Conservation (phyloP, 2,888 invertebrate species). For the Erannis defoliaria region DNA sequence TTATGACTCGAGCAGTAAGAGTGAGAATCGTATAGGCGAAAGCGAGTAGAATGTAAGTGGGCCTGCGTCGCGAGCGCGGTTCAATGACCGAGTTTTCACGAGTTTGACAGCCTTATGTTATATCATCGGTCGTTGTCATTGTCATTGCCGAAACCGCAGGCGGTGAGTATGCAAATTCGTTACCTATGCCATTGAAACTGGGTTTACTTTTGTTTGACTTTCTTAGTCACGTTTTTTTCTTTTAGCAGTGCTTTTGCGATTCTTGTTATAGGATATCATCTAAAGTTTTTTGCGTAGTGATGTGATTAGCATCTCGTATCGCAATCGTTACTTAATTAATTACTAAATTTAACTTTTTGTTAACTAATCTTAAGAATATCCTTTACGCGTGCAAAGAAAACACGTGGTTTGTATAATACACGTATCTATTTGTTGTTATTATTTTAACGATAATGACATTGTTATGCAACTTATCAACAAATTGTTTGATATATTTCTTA, state of each 20-base stretch:
- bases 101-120: slow-evolving; percentile 86
- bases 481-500: too few relatives aligned
- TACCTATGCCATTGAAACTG: slow-evolving; percentile 64
- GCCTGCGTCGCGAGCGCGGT: slow-evolving; percentile 70
- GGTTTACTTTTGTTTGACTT: slow-evolving; percentile 65
- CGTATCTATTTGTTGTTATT: too few relatives aligned
- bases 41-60: slow-evolving; percentile 63
- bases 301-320: slow-evolving; percentile 3
- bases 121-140: slow-evolving; percentile 85
- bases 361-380: too few relatives aligned
- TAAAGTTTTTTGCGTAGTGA: not conserved
- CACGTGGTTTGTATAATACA: too few relatives aligned
- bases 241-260: slow-evolving; percentile 48
- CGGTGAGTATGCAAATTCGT: slow-evolving; percentile 68
- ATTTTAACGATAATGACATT: too few relatives aligned
- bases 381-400: not conserved
- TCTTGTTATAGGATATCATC: slow-evolving; percentile 5
- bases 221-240: slow-evolving; percentile 47
- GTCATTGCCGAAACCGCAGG: slow-evolving; percentile 84
- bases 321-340: not conserved
- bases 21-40: slow-evolving; percentile 78
- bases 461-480: too few relatives aligned
- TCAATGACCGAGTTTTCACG: slow-evolving; percentile 87
- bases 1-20: slow-evolving; percentile 67
- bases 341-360: not conserved